Evolutionary conservation across 1,140 invertebrate species (phyloP).

Genomic region (Caenorhabditis inopinata): DNA sequence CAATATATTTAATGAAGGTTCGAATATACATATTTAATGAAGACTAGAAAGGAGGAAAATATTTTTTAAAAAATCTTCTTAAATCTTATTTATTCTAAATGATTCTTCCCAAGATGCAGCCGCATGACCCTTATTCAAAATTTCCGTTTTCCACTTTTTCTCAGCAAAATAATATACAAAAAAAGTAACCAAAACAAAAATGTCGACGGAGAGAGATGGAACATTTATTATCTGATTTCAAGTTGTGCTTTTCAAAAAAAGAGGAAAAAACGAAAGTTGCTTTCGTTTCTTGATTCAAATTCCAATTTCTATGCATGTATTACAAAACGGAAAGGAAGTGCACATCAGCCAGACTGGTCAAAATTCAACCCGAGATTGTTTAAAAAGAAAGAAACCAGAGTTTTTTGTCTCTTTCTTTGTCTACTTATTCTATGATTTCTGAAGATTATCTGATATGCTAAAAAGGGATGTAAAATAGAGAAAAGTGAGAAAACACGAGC

Average conservation of each 20-base stretch:
- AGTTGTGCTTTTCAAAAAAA: neutral
- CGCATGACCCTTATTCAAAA: neutral
- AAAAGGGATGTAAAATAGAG: neutral
- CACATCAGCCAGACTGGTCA: neutral
- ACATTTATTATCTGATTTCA: conserved; percentile 9
- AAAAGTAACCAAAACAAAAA: neutral
- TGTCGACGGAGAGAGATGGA: too few relatives aligned
- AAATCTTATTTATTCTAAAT: neutral
- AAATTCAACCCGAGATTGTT: neutral
- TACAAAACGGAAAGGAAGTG: neutral
- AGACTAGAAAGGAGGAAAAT: neutral
- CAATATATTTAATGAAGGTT: too few relatives aligned
- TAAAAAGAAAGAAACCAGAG: neutral
- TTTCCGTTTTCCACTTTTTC: neutral
- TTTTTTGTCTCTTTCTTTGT: neutral
- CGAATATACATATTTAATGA: too few relatives aligned
- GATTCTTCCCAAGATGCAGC: neutral
- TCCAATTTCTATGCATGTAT: too few relatives aligned
- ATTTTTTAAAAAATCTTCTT: neutral
- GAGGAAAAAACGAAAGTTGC: neutral
- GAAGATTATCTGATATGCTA: neutral
- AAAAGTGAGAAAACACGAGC: too few relatives aligned
- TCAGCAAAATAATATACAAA: neutral
- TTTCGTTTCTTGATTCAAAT: conserved; percentile 13
- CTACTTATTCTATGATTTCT: neutral